Evolutionary conservation across 2,888 invertebrate genomes (phyloP).

Genomic region (Amiota minor): DNA sequence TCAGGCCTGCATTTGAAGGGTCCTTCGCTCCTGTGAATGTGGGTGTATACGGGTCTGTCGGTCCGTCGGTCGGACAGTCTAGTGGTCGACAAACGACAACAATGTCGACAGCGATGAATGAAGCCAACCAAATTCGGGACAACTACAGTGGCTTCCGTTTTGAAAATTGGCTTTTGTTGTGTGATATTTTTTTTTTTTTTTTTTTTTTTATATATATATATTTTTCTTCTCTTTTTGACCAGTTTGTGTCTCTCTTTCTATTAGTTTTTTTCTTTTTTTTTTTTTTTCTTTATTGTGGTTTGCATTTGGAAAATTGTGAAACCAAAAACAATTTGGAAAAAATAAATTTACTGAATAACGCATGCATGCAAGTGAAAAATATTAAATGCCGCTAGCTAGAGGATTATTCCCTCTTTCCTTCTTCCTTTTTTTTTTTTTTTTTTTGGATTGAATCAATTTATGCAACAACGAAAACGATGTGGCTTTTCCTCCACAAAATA

Average conservation of each 20-base stretch:
- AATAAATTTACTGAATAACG: background rate
- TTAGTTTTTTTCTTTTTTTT: background rate
- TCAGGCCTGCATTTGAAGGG: conserved; percentile 18
- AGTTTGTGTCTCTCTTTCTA: too few relatives aligned
- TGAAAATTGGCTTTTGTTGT: conserved; percentile 19
- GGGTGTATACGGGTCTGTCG: too few relatives aligned
- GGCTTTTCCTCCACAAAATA: too few relatives aligned
- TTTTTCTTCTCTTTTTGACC: background rate
- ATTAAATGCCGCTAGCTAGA: background rate
- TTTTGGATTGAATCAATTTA: too few relatives aligned
- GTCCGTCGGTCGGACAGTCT: background rate
- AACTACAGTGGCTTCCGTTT: conserved; percentile 28
- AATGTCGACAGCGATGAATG: background rate
- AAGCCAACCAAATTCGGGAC: conserved; percentile 25
- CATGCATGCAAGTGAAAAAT: conserved; percentile 15
- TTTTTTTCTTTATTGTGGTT: conserved; percentile 1
- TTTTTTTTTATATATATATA: background rate
- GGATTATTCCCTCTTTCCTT: too few relatives aligned
- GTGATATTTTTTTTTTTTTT: background rate
- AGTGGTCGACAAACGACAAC: background rate
- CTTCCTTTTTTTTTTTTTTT: too few relatives aligned
- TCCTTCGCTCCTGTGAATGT: background rate
- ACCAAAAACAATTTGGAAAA: background rate
- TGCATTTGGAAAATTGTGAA: background rate
- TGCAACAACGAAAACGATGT: too few relatives aligned